Evolutionary conservation across 1,140 invertebrate genomes (phyloP), one percentile per base, ranked within the genome.

Genomic region (Euborellia annulipes): DNA sequence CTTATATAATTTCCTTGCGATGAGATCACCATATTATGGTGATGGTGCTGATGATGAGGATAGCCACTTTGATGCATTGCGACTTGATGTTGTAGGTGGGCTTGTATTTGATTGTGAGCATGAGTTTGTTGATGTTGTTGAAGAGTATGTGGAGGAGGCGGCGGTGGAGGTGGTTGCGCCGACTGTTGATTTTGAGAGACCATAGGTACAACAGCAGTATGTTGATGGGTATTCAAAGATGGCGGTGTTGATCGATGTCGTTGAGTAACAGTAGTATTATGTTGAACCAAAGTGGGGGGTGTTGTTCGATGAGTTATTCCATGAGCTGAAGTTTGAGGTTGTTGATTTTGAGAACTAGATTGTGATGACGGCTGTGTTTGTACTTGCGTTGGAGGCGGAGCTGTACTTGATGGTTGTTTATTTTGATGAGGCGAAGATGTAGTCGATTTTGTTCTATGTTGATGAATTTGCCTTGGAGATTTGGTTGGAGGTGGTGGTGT

Each of bases 1-100:
- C 62, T 58, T 18, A 65, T 62, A 50, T 74, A 74, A 46, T 72
- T 73, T 1, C 65, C 63, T 45, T 73, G 72, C 0, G 67, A 46
- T 1, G 22, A 69, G 18, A 72, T 71, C 1, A 70, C 67, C 0
- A 66, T 22, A 32, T 41, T 27, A 41, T 51, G 40, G 3, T 41
- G 48, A 19, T 44, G 41, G 8, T 40, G 49, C 3, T 18, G 52
- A 21, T 42, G 51, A 1, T 55, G 52, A 16, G 52, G 55, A 0
- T 58, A 57, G 49, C 58, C 58, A 41, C 58, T 53, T 41, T 62
- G 61, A 23, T 58, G 58, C 48, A 56, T 55, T 7, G 30, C 53
- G 52, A 19, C 54, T 45, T 53, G 66, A 52, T 49, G 67, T 58
- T 42, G 63, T 50, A 49, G 59, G 45, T 54, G 64, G 52, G 27